A percentile compares a stretch with the other conserved stretches of the same genome.
phyloP scores from a whole-genome alignment of 2,113 vertebrate genomes.

The Ascaphus truei region DNA sequence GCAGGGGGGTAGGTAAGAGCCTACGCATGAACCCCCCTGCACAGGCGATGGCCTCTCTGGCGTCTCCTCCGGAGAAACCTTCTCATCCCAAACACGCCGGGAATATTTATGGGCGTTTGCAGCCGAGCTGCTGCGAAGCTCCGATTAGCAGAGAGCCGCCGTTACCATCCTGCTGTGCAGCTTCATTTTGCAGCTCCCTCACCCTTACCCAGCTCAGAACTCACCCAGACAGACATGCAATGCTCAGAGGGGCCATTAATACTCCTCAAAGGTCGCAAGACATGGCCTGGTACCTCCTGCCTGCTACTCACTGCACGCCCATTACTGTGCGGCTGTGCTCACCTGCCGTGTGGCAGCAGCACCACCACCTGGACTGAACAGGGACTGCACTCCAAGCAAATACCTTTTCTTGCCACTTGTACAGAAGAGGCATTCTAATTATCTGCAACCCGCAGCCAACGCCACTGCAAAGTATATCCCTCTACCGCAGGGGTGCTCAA shows the following conservation, averaged over 20 bases:
- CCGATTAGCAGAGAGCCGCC: slow-evolving; percentile 13
- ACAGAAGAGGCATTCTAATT: too few relatives aligned
- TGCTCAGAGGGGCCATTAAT: slow-evolving; percentile 35
- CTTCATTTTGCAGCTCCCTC: slow-evolving; percentile 38
- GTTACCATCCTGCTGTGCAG: slow-evolving; percentile 32
- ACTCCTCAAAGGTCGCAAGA: slow-evolving; percentile 38
- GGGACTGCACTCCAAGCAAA: too few relatives aligned
- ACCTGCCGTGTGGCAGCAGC: background rate
- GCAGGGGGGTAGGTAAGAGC: too few relatives aligned
- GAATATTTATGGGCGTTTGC: slow-evolving; percentile 34
- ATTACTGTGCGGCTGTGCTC: background rate
- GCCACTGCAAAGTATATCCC: too few relatives aligned
- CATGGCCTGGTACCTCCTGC: slow-evolving; percentile 33
- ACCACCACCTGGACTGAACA: background rate
- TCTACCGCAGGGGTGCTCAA: too few relatives aligned
- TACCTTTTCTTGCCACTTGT: too few relatives aligned
- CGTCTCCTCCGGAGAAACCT: background rate
- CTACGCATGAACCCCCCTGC: background rate
- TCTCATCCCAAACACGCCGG: slow-evolving; percentile 12
- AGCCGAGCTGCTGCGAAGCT: too few relatives aligned
- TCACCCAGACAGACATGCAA: slow-evolving; percentile 35
- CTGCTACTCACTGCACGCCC: slow-evolving; percentile 34
- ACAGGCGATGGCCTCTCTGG: background rate
- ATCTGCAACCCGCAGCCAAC: too few relatives aligned
- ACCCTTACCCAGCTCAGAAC: slow-evolving; percentile 34